Evolutionary conservation across 2,888 invertebrate species (phyloP).

Genomic region (Tenthredo distinguenda): DNA sequence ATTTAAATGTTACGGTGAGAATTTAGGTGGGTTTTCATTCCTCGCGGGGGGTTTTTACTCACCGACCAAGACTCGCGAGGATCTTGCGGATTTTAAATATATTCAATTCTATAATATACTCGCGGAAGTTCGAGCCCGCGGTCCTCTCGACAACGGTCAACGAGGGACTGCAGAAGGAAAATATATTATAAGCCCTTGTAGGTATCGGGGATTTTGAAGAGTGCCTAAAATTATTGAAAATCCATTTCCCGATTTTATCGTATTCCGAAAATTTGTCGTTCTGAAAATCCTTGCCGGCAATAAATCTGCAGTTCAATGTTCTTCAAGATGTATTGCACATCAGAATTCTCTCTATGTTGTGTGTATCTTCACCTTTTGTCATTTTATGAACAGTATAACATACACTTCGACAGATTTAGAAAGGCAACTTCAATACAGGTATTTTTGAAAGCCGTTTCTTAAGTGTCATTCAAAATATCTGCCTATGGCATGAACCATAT

Average conservation of each 20-base stretch:
- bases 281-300: background rate
- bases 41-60: constrained; percentile 30
- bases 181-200: background rate
- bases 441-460: background rate
- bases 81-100: constrained; percentile 46
- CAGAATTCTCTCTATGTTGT: too few species aligned
- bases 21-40: constrained; percentile 46
- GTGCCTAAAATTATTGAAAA: constrained; percentile 7
- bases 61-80: constrained; percentile 22
- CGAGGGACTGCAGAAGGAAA: background rate
- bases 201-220: background rate
- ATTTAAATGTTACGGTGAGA: constrained; percentile 47
- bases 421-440: background rate
- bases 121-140: background rate
- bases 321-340: background rate
- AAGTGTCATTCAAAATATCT: background rate
- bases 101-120: constrained; percentile 44
- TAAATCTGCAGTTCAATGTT: background rate
- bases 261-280: background rate
- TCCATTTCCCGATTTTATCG: background rate
- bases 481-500: background rate
- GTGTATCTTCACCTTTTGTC: too few species aligned
- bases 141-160: constrained; percentile 31
- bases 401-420: background rate
- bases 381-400: background rate